Base-by-base conservation (phyloP, 53 echinoderm and acorn worm species). In the Henricia sp. region DNA sequence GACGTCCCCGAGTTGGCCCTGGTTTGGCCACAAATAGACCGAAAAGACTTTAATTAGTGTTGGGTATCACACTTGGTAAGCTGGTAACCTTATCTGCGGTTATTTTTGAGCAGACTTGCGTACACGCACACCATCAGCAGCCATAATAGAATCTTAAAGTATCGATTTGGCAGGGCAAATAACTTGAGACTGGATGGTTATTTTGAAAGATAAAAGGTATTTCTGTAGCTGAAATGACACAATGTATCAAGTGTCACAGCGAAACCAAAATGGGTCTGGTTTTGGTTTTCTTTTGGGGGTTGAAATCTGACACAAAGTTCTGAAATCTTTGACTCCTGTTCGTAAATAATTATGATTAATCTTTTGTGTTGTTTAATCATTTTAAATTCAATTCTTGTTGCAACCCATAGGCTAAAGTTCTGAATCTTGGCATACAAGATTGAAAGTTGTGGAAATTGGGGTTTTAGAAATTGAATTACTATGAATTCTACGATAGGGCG, bases 71-170 rank as follows among this genome's bases (percentile, higher is more conserved):
- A 25, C 12, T 50, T 44, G 44, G 63, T 64, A 62, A 62, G 44
- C 60, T 80, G 43, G 80, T 80, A 80, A 80, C 80, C 17, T 64
- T 44, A 80, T 80, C 80, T 28, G 43, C 16, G 9, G 29, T 62
- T 63, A 63, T 63, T 80, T 62, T 70, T 62, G 32, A 27, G 24
- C 20, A 30, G 9, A 24, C 80, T 80, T n/a, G n/a, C n/a, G n/a
- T n/a, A n/a, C n/a, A n/a, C 33, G 80, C 80, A 80, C 80, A 64
- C 80, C 62, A 80, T 64, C 62, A 63, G 63, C 46, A 50, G 33
- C 50, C 76, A 12, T 56, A 41, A 76, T 37, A 58, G 19, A 59
- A 30, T 13, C 59, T 56, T 17, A 19, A 4, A 42, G 76, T 76
- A 76, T 58, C 29, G 42, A 0, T 23, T 57, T 40, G 24, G 17